phyloP scores from a whole-genome alignment of 2,888 invertebrate genomes.

The Anaspis maculata region DNA sequence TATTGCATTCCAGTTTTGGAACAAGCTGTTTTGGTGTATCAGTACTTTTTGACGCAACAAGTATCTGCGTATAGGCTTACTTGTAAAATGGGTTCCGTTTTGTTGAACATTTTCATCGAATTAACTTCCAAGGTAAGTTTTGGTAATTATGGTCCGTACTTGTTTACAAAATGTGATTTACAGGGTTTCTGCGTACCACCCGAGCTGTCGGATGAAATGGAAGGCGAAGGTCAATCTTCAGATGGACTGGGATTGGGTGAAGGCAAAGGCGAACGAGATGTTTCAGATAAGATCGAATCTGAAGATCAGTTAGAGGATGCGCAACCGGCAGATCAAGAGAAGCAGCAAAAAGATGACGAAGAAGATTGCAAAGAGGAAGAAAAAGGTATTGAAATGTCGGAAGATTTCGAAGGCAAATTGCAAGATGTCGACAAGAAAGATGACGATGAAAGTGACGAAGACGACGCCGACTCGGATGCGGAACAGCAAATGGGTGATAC shows the following conservation, averaged over 20 bases:
- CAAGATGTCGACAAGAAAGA: constrained; percentile 36
- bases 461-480: constrained; percentile 65
- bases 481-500: constrained; percentile 97
- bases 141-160: too few relatives aligned
- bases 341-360: constrained; percentile 55
- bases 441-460: constrained; percentile 52
- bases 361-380: constrained; percentile 81
- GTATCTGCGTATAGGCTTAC: constrained; percentile 70
- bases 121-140: constrained; percentile 65
- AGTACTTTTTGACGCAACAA: constrained; percentile 73
- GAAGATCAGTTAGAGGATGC: constrained; percentile 92
- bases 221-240: constrained; percentile 41
- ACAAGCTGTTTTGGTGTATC: constrained; percentile 65
- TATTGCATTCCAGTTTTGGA: constrained; percentile 61
- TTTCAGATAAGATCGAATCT: constrained; percentile 83
- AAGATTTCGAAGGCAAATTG: constrained; percentile 85
- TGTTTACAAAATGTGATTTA: too few relatives aligned
- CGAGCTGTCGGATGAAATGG: constrained; percentile 62
- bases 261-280: constrained; percentile 88
- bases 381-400: constrained; percentile 91
- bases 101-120: constrained; percentile 78
- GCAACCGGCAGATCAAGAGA: constrained; percentile 68
- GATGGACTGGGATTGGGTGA: constrained; percentile 87
- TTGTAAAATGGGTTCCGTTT: constrained; percentile 73
- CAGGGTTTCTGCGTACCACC: constrained; percentile 86